phyloP scores from a whole-genome alignment of 2,113 vertebrate species.

The Cichladusa arquata region DNA sequence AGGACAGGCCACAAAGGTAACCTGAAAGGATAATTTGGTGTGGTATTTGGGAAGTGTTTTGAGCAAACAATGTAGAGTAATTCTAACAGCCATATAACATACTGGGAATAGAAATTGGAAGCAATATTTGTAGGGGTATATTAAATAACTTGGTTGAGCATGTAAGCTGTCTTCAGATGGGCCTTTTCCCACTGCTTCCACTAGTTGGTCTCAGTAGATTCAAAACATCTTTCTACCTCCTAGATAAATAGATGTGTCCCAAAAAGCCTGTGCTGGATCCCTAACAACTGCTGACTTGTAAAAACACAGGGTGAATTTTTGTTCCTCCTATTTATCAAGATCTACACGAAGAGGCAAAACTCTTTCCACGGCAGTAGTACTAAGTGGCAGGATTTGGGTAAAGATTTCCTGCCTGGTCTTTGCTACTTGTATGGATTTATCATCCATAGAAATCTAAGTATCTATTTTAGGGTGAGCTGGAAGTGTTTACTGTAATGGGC shows the following conservation, averaged over 20 bases:
- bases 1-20: neutral
- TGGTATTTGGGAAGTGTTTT: neutral
- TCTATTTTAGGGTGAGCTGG: neutral
- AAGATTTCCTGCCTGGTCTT: neutral
- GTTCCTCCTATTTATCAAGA: neutral
- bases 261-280: neutral
- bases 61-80: neutral
- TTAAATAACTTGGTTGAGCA: neutral
- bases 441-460: neutral
- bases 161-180: neutral
- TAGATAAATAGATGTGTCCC: neutral
- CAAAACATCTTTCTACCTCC: neutral
- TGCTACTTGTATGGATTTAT: neutral
- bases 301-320: neutral
- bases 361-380: neutral
- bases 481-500: neutral
- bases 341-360: neutral
- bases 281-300: neutral
- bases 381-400: neutral
- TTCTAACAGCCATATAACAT: neutral
- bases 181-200: neutral
- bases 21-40: neutral
- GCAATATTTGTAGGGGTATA: neutral
- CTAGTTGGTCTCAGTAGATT: neutral
- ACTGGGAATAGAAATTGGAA: neutral